Percentiles rank a stretch among this genome's conserved stretches.
Evolutionary conservation across 2,113 vertebrate species (phyloP).

Genomic region (Paratilapia polleni): DNA sequence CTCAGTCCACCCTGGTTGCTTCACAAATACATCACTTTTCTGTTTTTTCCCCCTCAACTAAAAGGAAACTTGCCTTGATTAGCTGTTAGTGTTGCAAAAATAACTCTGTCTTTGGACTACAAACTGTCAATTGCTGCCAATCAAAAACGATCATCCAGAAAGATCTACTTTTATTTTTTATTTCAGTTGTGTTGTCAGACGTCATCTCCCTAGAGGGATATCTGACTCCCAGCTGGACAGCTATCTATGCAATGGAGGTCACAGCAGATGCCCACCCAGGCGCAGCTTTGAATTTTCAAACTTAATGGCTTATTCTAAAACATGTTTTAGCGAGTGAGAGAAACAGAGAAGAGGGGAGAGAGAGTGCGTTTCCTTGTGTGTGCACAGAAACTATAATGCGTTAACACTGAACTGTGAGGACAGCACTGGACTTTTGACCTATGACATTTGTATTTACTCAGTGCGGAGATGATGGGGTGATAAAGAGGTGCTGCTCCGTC

Average conservation of each 20-base stretch:
- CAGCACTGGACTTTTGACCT: constrained; percentile 67
- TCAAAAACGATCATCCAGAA: constrained; percentile 8
- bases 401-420: constrained; percentile 33
- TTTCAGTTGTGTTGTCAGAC: background rate
- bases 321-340: background rate
- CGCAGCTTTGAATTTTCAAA: constrained; percentile 11
- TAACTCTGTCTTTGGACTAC: constrained; percentile 14
- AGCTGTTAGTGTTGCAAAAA: background rate
- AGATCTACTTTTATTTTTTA: background rate
- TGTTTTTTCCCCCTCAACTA: background rate
- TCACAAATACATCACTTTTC: constrained; percentile 34
- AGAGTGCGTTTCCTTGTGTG: background rate
- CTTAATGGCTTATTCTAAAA: constrained; percentile 6
- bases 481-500: constrained; percentile 57
- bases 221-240: constrained; percentile 5
- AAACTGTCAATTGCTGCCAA: constrained; percentile 31
- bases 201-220: background rate
- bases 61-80: constrained; percentile 24
- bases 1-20: constrained; percentile 16
- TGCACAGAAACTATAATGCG: constrained; percentile 19
- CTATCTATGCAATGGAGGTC: constrained; percentile 25
- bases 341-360: background rate
- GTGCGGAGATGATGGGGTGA: constrained; percentile 55
- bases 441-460: constrained; percentile 56
- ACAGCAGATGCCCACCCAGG: constrained; percentile 4